Conservation (phyloP, 1,140 invertebrate species). For the Acromyrmex echinatior region DNA sequence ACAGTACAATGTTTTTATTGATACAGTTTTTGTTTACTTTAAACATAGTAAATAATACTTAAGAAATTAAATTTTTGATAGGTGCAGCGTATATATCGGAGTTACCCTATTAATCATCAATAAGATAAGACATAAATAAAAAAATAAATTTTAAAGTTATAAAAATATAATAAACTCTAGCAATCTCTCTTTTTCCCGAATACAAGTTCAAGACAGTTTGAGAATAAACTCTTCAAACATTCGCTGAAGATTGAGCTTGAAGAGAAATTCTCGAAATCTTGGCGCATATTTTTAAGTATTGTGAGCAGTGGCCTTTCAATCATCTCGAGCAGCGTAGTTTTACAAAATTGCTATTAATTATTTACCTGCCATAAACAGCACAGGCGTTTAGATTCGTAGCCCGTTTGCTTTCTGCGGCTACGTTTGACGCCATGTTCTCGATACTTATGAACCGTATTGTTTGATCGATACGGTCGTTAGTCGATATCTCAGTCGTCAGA, state of each 20-base stretch:
- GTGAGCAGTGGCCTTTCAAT: neutral
- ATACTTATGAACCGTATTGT: constrained; percentile 51
- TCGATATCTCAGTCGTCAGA: neutral
- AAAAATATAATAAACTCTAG: neutral
- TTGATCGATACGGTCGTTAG: constrained; percentile 78
- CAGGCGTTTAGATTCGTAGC: constrained; percentile 78
- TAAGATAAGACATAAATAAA: neutral
- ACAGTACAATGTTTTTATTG: too few relatives aligned
- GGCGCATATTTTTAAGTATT: neutral
- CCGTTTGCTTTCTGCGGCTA: constrained; percentile 80
- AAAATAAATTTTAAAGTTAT: neutral
- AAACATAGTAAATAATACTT: too few relatives aligned
- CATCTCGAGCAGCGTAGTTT: neutral
- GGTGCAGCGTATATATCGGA: too few relatives aligned
- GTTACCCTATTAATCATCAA: too few relatives aligned
- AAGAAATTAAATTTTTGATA: too few relatives aligned
- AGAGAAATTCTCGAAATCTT: neutral
- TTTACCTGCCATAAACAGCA: constrained; percentile 85
- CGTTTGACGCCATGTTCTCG: constrained; percentile 75
- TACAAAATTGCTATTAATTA: constrained; percentile 1
- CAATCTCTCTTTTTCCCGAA: neutral
- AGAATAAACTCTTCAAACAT: neutral
- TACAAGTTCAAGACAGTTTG: neutral
- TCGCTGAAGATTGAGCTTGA: neutral
- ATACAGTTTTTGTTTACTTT: too few relatives aligned